Evolutionary conservation across 2,888 invertebrate genomes (phyloP), one percentile per base, ranked within the genome.

Genomic region (Stenichneumon culpator): DNA sequence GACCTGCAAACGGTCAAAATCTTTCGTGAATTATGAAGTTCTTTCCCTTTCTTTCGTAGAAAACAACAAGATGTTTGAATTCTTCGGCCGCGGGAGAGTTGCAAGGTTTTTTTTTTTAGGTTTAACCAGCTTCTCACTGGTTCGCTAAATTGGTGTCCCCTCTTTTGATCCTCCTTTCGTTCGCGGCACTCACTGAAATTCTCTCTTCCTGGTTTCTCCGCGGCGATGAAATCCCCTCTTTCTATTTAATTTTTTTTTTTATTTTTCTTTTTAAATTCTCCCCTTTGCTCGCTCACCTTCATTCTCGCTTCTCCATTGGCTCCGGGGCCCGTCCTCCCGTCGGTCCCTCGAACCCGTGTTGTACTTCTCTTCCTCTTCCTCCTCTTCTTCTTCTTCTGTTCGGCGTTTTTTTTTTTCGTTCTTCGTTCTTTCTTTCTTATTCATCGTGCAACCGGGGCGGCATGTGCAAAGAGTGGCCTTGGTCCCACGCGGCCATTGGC

Each of bases 401-500:
- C 79, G 54, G 67, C 69, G 69, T 25, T 39, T 32, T 78, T 82
- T 82, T 74, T 73, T 54, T 44, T 44, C 4, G 11, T 4, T 44
- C 44, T 3, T 9, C 9, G 68, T 77, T 79, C 78, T 67, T 60
- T 75, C 47, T 72, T 78, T 68, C 67, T 82, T 74, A 73, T 72
- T 83, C 73, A 73, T 68, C 65, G 82, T 86, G 82, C 86, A 84
- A 79, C 82, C 75, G 73, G 72, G 77, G 69, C 84, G 87, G 86
- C 89, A 90, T 90, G 89, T 91, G 91, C 91, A 90, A 90, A 87
- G 78, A 65, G 73, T 90, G 92, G 89, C 93, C 93, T 93, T 93
- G 93, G 92, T 93, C 90, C 92, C 91, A 91, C 91, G 91, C 92
- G 90, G 92, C 90, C 91, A 92, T 93, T 93, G 93, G 93, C 91